Percentiles rank a stretch among this genome's conserved stretches.
These are phyloP conservation scores for Tretioscincus oriximinensis DNA, from an alignment of 2,113 vertebrate species.

Conservation along the genomic window DNA sequence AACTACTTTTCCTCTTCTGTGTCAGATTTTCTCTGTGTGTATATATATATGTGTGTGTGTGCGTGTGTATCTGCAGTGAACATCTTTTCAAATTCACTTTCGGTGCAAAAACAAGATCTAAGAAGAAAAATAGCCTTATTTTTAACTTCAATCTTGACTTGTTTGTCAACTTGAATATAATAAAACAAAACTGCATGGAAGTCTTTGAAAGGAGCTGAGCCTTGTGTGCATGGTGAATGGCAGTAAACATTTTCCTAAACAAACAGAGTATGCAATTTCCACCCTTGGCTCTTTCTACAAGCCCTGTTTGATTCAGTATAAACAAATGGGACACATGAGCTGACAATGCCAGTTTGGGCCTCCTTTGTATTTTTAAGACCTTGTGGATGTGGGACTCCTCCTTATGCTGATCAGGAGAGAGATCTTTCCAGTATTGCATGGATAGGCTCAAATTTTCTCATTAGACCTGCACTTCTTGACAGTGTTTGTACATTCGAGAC, in stretches of 20 bases:
- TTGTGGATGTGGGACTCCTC: neutral
- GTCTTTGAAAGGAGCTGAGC: conserved; percentile 23
- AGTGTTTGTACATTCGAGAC: neutral
- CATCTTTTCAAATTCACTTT: conserved; percentile 29
- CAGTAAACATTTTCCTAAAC: neutral
- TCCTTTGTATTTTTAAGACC: conserved; percentile 16
- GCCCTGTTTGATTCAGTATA: conserved; percentile 6
- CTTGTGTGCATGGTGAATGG: neutral
- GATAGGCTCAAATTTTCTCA: neutral
- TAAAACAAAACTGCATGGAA: conserved; percentile 51
- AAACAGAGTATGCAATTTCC: neutral
- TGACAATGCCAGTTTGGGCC: conserved; percentile 26
- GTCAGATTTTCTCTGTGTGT: neutral
- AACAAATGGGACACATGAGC: neutral
- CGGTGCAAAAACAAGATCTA: conserved; percentile 36
- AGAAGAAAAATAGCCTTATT: conserved; percentile 71
- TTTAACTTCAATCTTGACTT: conserved; percentile 35
- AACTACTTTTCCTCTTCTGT: conserved; percentile 33
- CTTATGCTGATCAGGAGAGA: neutral
- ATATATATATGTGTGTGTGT: neutral
- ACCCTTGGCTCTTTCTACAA: neutral
- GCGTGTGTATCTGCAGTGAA: neutral
- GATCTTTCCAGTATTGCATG: conserved; percentile 10
- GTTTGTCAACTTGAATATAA: conserved; percentile 57
- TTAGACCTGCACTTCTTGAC: conserved; percentile 2